Evolutionary conservation across 1,140 invertebrate genomes (phyloP).

Genomic region (Steinernema feltiae): DNA sequence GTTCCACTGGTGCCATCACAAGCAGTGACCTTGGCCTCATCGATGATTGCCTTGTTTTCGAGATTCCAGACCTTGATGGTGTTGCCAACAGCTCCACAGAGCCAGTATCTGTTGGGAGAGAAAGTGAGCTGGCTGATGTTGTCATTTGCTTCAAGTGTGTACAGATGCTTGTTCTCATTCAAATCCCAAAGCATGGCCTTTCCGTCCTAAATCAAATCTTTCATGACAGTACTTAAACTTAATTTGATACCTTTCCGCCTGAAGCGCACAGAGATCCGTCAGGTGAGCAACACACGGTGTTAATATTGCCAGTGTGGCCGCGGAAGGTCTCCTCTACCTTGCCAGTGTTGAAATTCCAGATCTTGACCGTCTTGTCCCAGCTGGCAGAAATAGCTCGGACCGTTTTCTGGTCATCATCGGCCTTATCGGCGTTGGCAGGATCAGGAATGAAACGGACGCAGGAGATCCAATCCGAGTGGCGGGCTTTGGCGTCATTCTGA

Average conservation of each 20-base stretch:
- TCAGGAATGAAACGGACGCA: slow-evolving; percentile 96
- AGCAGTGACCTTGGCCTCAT: slow-evolving; percentile 87
- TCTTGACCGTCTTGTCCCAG: slow-evolving; percentile 94
- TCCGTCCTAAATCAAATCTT: slow-evolving; percentile 68
- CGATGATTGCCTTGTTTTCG: slow-evolving; percentile 96
- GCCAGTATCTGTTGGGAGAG: slow-evolving; percentile 96
- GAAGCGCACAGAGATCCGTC: slow-evolving; percentile 96
- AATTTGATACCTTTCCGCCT: slow-evolving; percentile 77
- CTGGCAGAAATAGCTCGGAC: slow-evolving; percentile 92
- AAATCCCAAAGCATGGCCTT: slow-evolving; percentile 98
- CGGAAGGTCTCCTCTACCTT: slow-evolving; percentile 92
- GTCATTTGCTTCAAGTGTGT: slow-evolving; percentile 93
- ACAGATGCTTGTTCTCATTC: slow-evolving; percentile 95
- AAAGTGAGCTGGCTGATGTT: slow-evolving; percentile 94
- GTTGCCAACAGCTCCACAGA: slow-evolving; percentile 93
- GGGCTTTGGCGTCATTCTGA: slow-evolving; percentile 69
- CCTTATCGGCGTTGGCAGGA: slow-evolving; percentile 80
- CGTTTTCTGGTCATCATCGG: slow-evolving; percentile 59
- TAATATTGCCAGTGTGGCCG: slow-evolving; percentile 91
- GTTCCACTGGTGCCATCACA: slow-evolving; percentile 62
- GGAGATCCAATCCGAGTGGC: slow-evolving; percentile 93
- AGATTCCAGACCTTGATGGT: slow-evolving; percentile 97
- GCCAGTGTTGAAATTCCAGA: slow-evolving; percentile 93
- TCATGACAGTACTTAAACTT: neutral
- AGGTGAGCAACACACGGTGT: slow-evolving; percentile 94